These are phyloP conservation scores for Pammene aurita DNA, from an alignment of 2,888 invertebrate genomes.

Conservation along the genomic window DNA sequence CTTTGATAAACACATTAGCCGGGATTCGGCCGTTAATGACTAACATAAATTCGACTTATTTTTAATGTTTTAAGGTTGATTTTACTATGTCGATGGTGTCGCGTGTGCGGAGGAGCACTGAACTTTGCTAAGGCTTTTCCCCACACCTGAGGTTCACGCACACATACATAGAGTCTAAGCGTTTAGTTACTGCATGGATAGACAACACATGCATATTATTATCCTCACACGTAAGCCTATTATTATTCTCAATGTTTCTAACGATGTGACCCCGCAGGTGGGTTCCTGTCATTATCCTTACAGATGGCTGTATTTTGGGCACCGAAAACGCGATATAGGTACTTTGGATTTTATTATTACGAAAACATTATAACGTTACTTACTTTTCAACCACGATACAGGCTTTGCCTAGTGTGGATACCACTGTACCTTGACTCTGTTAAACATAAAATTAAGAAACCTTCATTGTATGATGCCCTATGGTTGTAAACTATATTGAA, in stretches of 20 bases:
- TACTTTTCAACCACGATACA: no score
- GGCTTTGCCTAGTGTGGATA: no score
- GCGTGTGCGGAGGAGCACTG: constrained; percentile 71
- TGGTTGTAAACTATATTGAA: no score
- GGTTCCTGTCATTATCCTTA: constrained; percentile 2
- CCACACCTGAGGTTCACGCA: constrained; percentile 77
- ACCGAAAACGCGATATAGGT: not conserved
- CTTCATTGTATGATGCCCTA: no score
- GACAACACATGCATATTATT: constrained; percentile 61
- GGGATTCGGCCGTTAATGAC: constrained; percentile 49
- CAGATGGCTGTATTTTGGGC: constrained; percentile 1
- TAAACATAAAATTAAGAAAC: no score
- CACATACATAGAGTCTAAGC: constrained; percentile 73
- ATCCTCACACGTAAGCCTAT: constrained; percentile 54
- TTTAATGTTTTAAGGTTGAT: constrained; percentile 54
- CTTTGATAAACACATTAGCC: constrained; percentile 60
- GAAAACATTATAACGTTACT: no score
- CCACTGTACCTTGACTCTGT: no score
- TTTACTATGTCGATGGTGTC: constrained; percentile 54
- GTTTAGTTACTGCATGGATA: constrained; percentile 66
- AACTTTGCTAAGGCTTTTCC: constrained; percentile 75
- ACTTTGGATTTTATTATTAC: no score
- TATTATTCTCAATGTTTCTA: constrained; percentile 42
- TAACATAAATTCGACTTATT: constrained; percentile 48
- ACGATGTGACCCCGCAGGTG: constrained; percentile 14